Evolutionary conservation across 2,797 vertebrate genomes (phyloP), one percentile per base, ranked within the genome.

Genomic region (Pagetopsis macropterus): DNA sequence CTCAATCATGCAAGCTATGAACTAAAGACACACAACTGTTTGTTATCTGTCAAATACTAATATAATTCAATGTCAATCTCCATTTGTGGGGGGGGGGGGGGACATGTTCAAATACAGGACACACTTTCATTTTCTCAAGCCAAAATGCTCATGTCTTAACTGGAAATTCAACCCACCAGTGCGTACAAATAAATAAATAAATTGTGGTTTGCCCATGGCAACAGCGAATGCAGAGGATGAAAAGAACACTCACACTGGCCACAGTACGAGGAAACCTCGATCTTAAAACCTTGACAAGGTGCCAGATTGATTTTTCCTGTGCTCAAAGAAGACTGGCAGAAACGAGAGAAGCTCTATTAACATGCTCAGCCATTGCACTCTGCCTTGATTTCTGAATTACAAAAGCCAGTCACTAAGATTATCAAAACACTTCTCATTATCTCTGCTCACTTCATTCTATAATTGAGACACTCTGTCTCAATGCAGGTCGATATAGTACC

Each of bases 221-320:
- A 48, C 63, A 66, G 76, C 54, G 41, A 65, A 72, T 71, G 52
- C 57, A 70, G 70, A 63, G 43, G 75, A 78, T 48, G 73, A 85
- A 83, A 79, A 69, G 51, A 78, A 71, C 67, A 70, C 51, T 68
- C 73, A 76, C 63, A 27, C 3, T 61, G 71, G 67, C 77, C 67
- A 49, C 62, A 62, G 76, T 59, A 68, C 44, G 75, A 82, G 78
- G 65, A 84, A 84, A 70, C 54, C 63, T 60, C 60, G 27, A 72
- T 84, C 65, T 80, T 75, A 82, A 84, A 85, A 82, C 73, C 76
- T 54, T 60, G 85, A 91, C 86, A 84, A 81, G 85, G 79, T 79
- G 75, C 83, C 84, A 85, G 59, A 91, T 90, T 86, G 86, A 92
- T 88, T 92, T 91, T 87, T 82, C 61, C 63, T 75, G 70, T 67